phyloP scores from a whole-genome alignment of 2,888 invertebrate genomes.

The Amphiduros pacificus region DNA sequence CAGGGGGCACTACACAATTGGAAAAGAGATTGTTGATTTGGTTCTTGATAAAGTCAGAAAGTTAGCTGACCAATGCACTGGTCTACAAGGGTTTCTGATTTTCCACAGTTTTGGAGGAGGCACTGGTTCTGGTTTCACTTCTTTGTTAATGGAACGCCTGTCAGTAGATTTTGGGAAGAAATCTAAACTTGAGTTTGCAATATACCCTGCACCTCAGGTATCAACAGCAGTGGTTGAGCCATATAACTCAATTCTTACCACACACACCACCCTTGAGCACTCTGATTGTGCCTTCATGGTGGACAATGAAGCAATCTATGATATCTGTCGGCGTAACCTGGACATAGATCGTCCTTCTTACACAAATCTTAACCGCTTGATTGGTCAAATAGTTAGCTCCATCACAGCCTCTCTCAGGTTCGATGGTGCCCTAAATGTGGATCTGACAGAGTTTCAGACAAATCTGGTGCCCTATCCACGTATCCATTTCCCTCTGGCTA shows the following conservation, averaged over 20 bases:
- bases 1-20: conserved; percentile 77
- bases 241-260: conserved; percentile 51
- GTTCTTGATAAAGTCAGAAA: conserved; percentile 74
- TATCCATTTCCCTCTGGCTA: neutral
- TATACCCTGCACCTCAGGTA: conserved; percentile 47
- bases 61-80: conserved; percentile 75
- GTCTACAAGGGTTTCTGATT: conserved; percentile 79
- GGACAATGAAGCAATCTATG: conserved; percentile 68
- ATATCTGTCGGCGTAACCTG: conserved; percentile 75
- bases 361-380: conserved; percentile 79
- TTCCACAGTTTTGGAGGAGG: conserved; percentile 75
- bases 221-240: conserved; percentile 52
- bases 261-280: conserved; percentile 51
- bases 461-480: conserved; percentile 1
- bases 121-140: conserved; percentile 66
- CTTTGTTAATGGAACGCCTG: conserved; percentile 69
- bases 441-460: neutral
- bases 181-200: conserved; percentile 53
- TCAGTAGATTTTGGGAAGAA: conserved; percentile 65
- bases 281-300: conserved; percentile 49
- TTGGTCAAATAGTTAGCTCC: conserved; percentile 6
- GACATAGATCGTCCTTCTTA: conserved; percentile 83
- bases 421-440: neutral
- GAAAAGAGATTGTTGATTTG: conserved; percentile 73
- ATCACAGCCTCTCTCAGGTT: conserved; percentile 1